A percentile compares a stretch with the other conserved stretches of the same genome.
phyloP scores from a whole-genome alignment of 2,888 invertebrate species.

The Hydrotaea diabolus region DNA sequence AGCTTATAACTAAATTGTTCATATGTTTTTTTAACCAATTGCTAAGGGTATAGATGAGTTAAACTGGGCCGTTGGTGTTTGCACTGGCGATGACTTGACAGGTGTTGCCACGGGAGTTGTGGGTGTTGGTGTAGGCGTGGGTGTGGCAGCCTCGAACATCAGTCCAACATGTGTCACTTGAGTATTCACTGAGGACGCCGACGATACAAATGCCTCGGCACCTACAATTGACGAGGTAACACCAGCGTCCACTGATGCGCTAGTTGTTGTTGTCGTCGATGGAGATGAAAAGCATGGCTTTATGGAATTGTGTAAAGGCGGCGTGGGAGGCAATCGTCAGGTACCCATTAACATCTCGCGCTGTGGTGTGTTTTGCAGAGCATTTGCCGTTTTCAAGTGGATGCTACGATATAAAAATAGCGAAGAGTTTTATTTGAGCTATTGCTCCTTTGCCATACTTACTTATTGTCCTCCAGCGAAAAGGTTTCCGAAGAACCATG shows the following conservation, averaged over 20 bases:
- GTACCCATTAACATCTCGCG: slow-evolving; percentile 75
- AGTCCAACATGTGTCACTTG: slow-evolving; percentile 19
- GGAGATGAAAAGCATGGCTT: slow-evolving; percentile 50
- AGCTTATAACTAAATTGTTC: slow-evolving; percentile 36
- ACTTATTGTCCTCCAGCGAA: slow-evolving; percentile 80
- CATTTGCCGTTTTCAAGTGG: slow-evolving; percentile 79
- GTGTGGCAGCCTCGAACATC: slow-evolving; percentile 35
- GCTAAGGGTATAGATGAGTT: slow-evolving; percentile 10
- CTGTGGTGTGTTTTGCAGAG: slow-evolving; percentile 78
- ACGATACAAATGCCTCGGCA: background rate
- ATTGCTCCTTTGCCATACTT: slow-evolving; percentile 63
- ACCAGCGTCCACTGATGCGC: slow-evolving; percentile 49
- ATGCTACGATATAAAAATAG: slow-evolving; percentile 71
- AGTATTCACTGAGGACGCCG: slow-evolving; percentile 39
- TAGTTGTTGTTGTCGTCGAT: slow-evolving; percentile 30
- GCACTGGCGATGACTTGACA: slow-evolving; percentile 12
- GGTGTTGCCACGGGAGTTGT: slow-evolving; percentile 21
- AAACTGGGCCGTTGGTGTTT: slow-evolving; percentile 37
- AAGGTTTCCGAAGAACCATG: slow-evolving; percentile 80
- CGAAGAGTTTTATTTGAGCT: background rate
- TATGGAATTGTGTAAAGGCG: slow-evolving; percentile 59
- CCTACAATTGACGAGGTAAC: slow-evolving; percentile 55
- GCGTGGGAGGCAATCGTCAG: slow-evolving; percentile 76
- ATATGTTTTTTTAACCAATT: slow-evolving; percentile 47
- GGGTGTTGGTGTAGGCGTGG: slow-evolving; percentile 19